Evolutionary conservation across 2,888 invertebrate species (phyloP).

Genomic region (Syrphus vitripennis): DNA sequence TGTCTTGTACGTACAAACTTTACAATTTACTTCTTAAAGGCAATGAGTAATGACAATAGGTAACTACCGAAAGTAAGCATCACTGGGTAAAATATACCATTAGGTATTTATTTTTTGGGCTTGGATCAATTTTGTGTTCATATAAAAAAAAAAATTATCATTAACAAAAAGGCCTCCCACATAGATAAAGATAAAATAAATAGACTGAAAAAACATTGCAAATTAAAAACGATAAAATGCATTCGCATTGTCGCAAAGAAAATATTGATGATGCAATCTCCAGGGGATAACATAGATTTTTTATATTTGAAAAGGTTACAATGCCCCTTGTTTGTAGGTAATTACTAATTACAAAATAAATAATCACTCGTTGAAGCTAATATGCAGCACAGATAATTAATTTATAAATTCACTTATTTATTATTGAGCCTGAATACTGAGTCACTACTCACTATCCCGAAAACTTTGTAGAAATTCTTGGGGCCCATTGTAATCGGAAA

Average conservation of each 20-base stretch:
- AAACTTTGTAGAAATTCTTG: constrained; percentile 37
- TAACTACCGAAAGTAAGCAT: too few relatives aligned
- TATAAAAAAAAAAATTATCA: constrained; percentile 64
- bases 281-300: neutral
- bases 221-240: neutral
- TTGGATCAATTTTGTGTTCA: too few relatives aligned
- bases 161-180: neutral
- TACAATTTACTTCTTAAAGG: too few relatives aligned
- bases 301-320: neutral
- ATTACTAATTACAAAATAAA: neutral
- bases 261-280: constrained; percentile 39
- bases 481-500: neutral
- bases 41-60: too few relatives aligned
- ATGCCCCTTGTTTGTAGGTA: neutral
- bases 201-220: neutral
- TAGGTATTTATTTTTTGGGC: too few relatives aligned
- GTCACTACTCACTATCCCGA: constrained; percentile 45
- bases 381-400: neutral
- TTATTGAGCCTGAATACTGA: constrained; percentile 41
- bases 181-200: neutral
- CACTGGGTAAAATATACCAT: too few relatives aligned
- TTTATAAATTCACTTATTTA: neutral
- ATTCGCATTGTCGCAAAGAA: neutral
- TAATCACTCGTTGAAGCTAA: neutral
- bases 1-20: too few relatives aligned